Conservation (phyloP, 2,113 vertebrate species). For the Cariama cristata region DNA sequence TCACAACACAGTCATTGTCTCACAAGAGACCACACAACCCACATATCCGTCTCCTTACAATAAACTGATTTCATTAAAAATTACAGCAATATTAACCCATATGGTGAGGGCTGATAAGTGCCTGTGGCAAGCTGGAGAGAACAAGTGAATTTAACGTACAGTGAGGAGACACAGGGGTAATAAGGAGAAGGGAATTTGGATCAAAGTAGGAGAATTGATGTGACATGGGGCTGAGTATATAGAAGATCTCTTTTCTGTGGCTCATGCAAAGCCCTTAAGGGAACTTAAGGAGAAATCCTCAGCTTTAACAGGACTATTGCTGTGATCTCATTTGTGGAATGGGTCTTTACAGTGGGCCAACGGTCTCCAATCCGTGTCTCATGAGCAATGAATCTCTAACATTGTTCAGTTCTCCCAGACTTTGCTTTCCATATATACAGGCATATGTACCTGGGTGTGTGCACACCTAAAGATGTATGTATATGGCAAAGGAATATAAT, state of each 20-base stretch:
- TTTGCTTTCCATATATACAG: not conserved
- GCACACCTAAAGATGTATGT: not conserved
- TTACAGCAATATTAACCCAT: not conserved
- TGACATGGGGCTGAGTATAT: not conserved
- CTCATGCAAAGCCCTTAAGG: not conserved
- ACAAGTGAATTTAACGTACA: not conserved
- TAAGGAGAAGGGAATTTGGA: not conserved
- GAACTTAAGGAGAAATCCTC: not conserved
- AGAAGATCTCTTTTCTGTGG: not conserved
- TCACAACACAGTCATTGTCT: not conserved
- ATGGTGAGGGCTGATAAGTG: not conserved
- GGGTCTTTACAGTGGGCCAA: not conserved
- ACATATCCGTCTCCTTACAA: not conserved
- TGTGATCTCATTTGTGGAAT: not conserved
- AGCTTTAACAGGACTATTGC: not conserved
- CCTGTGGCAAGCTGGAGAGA: not conserved
- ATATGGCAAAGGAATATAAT: not conserved
- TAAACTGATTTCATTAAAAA: not conserved
- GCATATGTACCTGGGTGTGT: accelerated
- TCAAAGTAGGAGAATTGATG: not conserved
- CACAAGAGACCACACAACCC: not conserved
- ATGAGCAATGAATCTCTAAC: not conserved
- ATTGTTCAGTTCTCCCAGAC: not conserved
- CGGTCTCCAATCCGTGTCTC: not conserved
- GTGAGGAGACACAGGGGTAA: not conserved